Base-by-base conservation (phyloP, 2,888 invertebrate genomes). In the Drosophila vallismaia region DNA sequence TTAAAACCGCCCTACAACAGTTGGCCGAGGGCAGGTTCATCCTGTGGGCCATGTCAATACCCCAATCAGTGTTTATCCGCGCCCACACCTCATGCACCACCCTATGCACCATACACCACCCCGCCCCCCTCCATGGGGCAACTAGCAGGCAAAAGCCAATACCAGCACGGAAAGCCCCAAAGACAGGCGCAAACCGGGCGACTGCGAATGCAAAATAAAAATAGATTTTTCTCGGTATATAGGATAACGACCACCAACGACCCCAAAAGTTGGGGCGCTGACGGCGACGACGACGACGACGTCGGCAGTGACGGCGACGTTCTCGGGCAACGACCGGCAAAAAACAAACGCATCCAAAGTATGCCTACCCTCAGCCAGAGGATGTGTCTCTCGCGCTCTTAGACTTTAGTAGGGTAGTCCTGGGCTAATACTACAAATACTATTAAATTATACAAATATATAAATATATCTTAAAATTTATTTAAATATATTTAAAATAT, bases 201-300 rank as follows among this genome's bases (percentile, higher is more conserved):
- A 56, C 84, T 79, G 82, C 77, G 19, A 19, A 19, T 19, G 19
- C 19, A 19, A 78, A 86, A 83, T 79, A 86, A 87, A 87, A 87
- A 88, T 88, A 88, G 80, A 87, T 83, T 85, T 89, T 89, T 87
- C 88, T 89, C 89, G 85, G 86, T 90, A 90, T 90, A 86, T 90
- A 89, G 90, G 90, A 90, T 90, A 90, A 90, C 88, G 90, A 90
- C 90, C 89, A 90, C 80, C 86, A 89, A 90, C 90, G 90, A 90
- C 90, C 90, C 90, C 90, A 82, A 87, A 75, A 75, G 68, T 73
- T 50, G 62, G 40, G 7, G 46, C 54, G 33, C 44, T 9, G 7
- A 29, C 48, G 9, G 14, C 36, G 46, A 57, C 48, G 49, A 36
- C 42, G 53, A 50, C 49, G 45, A 12, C 51, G 40, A 19, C 14